Evolutionary conservation across 2,797 vertebrate genomes (phyloP), one percentile per base, ranked within the genome.

Genomic region (Zenarchopterus dispar): DNA sequence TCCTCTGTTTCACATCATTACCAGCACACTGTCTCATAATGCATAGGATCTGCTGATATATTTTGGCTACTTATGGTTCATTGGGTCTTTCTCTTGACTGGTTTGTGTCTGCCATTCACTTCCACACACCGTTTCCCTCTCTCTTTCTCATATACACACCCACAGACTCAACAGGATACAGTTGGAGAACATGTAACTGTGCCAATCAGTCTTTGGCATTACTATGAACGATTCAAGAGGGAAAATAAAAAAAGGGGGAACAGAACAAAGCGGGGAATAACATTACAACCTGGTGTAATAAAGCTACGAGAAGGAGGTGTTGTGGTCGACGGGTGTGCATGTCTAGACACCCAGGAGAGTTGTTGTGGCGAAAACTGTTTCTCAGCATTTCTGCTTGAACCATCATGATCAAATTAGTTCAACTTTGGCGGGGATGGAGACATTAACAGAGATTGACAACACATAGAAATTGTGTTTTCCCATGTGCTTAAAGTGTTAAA

Each of bases 271-370:
- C 36, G 13, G 36, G 36, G 36, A 39, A 39, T 39, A 39, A 39
- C 36, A 39, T 39, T 39, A 39, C 8, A 53, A 75, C 70, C 68
- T 26, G 1, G 8, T 67, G 82, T 78, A 73, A 82, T 88, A 85
- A 85, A 88, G 83, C 79, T 67, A 79, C 73, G 75, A 83, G 78
- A 81, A 79, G 78, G 82, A 86, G 84, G 86, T 79, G 78, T 80
- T 84, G 85, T 17, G 75, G 84, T 85, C 68, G 5, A 50, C 66
- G 59, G 75, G 73, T 54, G 43, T 82, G 76, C 70, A 58, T 18
- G 21, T 70, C 81, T 76, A 89, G 87, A 85, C 81, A 78, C 78
- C 80, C 78, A 56, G 76, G 78, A 81, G 84, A 75, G 69, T 73
- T 79, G 83, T 80, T 66, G 69, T 0, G 52, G 62, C 61, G 67